phyloP scores from a whole-genome alignment of 2,113 vertebrate species.

The Prionailurus bengalensis region DNA sequence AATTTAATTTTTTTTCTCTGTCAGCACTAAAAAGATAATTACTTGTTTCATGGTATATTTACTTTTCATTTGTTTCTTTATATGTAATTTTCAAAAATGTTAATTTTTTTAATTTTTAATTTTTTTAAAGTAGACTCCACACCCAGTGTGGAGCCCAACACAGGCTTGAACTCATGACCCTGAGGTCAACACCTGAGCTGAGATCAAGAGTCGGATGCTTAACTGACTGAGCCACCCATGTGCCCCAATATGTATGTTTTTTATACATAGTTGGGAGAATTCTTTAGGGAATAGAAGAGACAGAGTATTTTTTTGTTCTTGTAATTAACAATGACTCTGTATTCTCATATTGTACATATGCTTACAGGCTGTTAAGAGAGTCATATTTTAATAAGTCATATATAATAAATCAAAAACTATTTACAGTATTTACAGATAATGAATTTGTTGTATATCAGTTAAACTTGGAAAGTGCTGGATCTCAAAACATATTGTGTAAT shows the following conservation, averaged over 20 bases:
- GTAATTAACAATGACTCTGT: constrained; percentile 27
- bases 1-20: constrained; percentile 44
- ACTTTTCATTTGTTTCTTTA: not conserved
- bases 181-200: too few relatives aligned
- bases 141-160: too few relatives aligned
- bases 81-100: not conserved
- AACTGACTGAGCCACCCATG: too few relatives aligned
- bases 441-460: not conserved
- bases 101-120: too few relatives aligned
- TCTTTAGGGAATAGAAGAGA: not conserved
- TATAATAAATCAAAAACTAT: not conserved
- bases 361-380: not conserved
- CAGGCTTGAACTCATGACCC: too few relatives aligned
- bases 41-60: not conserved
- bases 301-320: not conserved
- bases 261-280: not conserved
- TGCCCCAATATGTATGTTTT: not conserved
- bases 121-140: too few relatives aligned
- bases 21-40: constrained; percentile 17
- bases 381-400: constrained; percentile 9
- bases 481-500: not conserved
- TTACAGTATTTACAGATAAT: not conserved
- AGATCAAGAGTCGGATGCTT: too few relatives aligned
- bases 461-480: not conserved
- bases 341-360: not conserved